Evolutionary conservation across 2,113 vertebrate species (phyloP).

Genomic region (Pleuronectes platessa): DNA sequence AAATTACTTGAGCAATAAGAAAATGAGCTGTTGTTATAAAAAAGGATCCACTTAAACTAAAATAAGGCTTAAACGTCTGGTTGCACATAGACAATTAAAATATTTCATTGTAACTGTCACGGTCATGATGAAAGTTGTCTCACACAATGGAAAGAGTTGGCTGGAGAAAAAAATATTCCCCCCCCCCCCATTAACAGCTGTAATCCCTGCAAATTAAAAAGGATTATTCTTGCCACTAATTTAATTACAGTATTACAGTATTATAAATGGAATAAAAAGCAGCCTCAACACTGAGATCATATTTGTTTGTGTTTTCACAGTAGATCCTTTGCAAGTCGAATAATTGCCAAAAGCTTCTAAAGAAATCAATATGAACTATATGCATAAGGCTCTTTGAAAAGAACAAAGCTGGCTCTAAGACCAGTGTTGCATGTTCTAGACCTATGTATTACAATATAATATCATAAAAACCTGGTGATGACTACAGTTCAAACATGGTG

Average conservation of each 20-base stretch:
- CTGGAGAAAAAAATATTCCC: constrained; percentile 33
- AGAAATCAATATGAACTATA: background rate
- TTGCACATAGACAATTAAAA: background rate
- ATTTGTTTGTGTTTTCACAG: constrained; percentile 4
- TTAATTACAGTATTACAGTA: constrained; percentile 44
- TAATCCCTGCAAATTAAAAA: constrained; percentile 47
- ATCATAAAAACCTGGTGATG: no score
- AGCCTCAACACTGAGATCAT: constrained; percentile 10
- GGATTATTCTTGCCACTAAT: constrained; percentile 42
- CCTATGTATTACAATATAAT: no score
- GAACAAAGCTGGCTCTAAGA: background rate
- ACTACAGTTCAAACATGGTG: background rate
- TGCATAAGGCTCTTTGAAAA: background rate
- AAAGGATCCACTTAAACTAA: background rate
- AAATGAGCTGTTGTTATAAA: background rate
- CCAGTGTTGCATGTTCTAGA: no score
- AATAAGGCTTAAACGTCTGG: background rate
- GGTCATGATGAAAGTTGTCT: constrained; percentile 7
- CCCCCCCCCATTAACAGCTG: constrained; percentile 18
- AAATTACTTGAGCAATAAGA: background rate
- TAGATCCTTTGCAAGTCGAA: constrained; percentile 9
- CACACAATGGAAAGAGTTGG: constrained; percentile 19
- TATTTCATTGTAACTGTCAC: background rate
- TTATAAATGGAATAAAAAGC: constrained; percentile 32
- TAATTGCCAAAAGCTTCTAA: constrained; percentile 6